Percentiles rank a stretch among this genome's conserved stretches.
These are phyloP conservation scores for Urocolius indicus DNA, from an alignment of 2,113 vertebrate genomes.

Conservation along the genomic window DNA sequence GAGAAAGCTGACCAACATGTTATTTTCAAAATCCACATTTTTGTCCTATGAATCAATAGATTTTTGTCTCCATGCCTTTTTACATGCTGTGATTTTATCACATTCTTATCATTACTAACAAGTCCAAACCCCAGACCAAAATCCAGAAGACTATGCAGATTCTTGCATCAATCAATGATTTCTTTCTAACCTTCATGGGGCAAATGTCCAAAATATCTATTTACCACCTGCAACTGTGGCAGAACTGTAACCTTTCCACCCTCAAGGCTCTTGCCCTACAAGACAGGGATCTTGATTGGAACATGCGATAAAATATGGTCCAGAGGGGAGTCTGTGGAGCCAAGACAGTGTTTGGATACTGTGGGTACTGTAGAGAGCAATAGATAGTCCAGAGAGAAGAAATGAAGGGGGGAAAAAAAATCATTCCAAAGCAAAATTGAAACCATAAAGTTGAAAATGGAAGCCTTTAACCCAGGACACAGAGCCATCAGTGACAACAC, in stretches of 20 bases:
- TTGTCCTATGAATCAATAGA: neutral
- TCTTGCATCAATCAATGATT: neutral
- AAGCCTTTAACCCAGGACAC: neutral
- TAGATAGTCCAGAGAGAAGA: neutral
- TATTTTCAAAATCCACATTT: neutral
- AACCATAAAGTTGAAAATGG: neutral
- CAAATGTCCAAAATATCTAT: neutral
- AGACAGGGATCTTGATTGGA: neutral
- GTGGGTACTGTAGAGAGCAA: neutral
- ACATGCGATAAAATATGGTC: neutral
- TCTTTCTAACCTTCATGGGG: neutral
- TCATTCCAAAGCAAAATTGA: neutral
- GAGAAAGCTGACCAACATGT: neutral
- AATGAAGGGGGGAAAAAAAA: too few relatives aligned
- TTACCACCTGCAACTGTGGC: neutral
- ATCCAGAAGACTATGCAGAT: neutral
- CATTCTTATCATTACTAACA: neutral
- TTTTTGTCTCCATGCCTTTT: slow-evolving; percentile 39
- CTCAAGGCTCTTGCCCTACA: neutral
- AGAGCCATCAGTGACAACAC: neutral
- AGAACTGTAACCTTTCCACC: neutral
- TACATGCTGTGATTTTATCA: slow-evolving; percentile 26
- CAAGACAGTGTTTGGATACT: neutral
- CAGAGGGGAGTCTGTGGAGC: neutral
- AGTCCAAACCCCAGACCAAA: slow-evolving; percentile 9